These are phyloP conservation scores for Teleogryllus occipitalis DNA, from an alignment of 1,140 invertebrate species.

Conservation along the genomic window DNA sequence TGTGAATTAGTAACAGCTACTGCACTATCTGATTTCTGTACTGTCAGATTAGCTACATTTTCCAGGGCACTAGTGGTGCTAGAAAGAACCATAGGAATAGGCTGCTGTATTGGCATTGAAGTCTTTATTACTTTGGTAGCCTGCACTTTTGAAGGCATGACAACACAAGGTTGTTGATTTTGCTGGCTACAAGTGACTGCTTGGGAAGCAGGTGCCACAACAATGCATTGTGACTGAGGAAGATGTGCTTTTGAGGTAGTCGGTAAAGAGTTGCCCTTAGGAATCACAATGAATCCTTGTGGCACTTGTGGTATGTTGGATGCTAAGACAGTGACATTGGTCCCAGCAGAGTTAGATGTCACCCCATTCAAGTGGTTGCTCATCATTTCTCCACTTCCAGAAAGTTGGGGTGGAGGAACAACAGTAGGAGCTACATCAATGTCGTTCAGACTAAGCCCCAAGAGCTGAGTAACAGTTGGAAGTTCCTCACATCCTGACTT, in stretches of 20 bases:
- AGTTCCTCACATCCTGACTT: conserved; percentile 8
- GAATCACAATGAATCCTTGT: conserved; percentile 9
- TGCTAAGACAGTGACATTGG: background rate
- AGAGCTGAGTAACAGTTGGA: conserved; percentile 12
- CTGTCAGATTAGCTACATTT: background rate
- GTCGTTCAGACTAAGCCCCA: conserved; percentile 11
- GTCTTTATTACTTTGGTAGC: conserved; percentile 7
- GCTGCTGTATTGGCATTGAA: background rate
- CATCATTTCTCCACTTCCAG: background rate
- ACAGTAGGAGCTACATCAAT: background rate
- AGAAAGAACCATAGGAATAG: background rate
- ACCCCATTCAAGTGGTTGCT: no score
- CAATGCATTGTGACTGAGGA: background rate
- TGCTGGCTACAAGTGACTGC: background rate
- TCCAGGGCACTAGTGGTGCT: conserved; percentile 1
- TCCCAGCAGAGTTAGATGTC: no score
- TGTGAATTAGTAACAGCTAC: conserved; percentile 15
- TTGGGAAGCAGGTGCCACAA: background rate
- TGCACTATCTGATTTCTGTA: background rate
- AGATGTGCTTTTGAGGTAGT: background rate
- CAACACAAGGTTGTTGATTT: background rate
- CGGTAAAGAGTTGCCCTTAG: background rate
- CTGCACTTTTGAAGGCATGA: background rate
- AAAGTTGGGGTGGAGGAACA: background rate
- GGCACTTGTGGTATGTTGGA: background rate